Conservation (phyloP, 1,140 invertebrate species). For the Heliothis subflexa region DNA sequence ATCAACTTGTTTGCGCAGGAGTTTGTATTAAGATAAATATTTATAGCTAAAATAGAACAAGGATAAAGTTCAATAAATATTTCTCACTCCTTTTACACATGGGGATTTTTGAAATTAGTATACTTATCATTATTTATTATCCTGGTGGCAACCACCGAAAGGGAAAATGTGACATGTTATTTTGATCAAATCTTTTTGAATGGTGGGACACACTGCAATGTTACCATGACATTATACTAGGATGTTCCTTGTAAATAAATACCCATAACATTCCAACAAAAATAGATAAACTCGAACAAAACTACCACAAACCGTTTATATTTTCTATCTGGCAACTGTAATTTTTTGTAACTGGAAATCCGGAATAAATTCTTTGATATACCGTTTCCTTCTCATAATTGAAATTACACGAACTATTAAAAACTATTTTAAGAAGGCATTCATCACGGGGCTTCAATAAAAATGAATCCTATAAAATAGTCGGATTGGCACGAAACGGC, state of each 20-base stretch:
- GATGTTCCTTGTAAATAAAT: too few species aligned
- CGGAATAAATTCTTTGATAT: constrained; percentile 32
- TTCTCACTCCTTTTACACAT: neutral
- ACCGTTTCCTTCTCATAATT: constrained; percentile 34
- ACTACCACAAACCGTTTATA: constrained; percentile 1
- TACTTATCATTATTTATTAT: neutral
- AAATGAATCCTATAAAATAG: constrained; percentile 66
- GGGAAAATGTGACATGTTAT: neutral
- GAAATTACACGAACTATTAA: constrained; percentile 38
- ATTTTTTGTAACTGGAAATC: constrained; percentile 26
- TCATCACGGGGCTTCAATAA: constrained; percentile 49
- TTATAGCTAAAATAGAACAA: neutral
- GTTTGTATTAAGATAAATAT: constrained; percentile 19
- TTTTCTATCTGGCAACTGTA: constrained; percentile 31
- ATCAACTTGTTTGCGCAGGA: constrained; percentile 8
- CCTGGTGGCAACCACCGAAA: neutral
- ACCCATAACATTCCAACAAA: neutral
- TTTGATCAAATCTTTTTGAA: neutral
- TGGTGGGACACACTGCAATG: neutral
- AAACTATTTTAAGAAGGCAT: constrained; percentile 46
- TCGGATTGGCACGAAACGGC: constrained; percentile 72
- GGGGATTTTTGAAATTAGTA: neutral
- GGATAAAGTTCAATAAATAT: neutral
- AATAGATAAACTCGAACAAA: neutral
- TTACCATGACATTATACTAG: neutral